Evolutionary conservation across 2,797 vertebrate species (phyloP).

Genomic region (Bovichtus diacanthus): DNA sequence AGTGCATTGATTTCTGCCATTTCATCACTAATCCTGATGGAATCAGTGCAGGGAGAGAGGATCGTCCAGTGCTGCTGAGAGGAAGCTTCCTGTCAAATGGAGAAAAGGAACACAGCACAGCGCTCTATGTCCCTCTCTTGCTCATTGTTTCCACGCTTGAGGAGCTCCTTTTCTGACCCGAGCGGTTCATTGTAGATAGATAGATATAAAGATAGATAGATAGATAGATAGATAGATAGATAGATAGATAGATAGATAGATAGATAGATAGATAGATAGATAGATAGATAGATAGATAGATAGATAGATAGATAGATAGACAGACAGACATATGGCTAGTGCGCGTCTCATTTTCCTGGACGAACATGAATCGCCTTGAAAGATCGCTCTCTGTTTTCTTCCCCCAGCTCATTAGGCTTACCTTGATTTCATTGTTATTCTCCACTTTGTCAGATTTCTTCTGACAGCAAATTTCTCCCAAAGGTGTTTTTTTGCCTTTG

Average conservation of each 20-base stretch:
- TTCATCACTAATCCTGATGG: slow-evolving; percentile 69
- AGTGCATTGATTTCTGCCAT: slow-evolving; percentile 70
- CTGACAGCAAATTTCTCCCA: slow-evolving; percentile 40
- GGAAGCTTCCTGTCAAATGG: slow-evolving; percentile 41
- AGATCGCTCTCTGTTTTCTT: slow-evolving; percentile 7
- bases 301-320: too few relatives aligned
- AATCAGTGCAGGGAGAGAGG: slow-evolving; percentile 44
- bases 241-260: too few relatives aligned
- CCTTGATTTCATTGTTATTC: slow-evolving; percentile 56
- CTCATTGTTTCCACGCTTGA: slow-evolving; percentile 54
- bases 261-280: too few relatives aligned
- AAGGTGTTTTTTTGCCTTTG: slow-evolving; percentile 43
- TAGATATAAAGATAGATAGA: too few relatives aligned
- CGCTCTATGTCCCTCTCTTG: slow-evolving; percentile 8
- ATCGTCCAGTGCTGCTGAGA: slow-evolving; percentile 38
- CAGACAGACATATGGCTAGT: slow-evolving; percentile 54
- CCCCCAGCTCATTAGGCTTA: slow-evolving; percentile 32
- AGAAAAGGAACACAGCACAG: slow-evolving; percentile 31
- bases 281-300: too few relatives aligned
- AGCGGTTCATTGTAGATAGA: slow-evolving; percentile 51
- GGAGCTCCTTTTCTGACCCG: slow-evolving; percentile 31
- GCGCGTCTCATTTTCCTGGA: slow-evolving; percentile 25
- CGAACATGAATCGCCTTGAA: slow-evolving; percentile 31
- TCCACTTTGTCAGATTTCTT: slow-evolving; percentile 41
- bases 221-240: too few relatives aligned